Evolutionary conservation across 1,140 invertebrate species (phyloP).

Genomic region (Lordiphosa stackelbergi): DNA sequence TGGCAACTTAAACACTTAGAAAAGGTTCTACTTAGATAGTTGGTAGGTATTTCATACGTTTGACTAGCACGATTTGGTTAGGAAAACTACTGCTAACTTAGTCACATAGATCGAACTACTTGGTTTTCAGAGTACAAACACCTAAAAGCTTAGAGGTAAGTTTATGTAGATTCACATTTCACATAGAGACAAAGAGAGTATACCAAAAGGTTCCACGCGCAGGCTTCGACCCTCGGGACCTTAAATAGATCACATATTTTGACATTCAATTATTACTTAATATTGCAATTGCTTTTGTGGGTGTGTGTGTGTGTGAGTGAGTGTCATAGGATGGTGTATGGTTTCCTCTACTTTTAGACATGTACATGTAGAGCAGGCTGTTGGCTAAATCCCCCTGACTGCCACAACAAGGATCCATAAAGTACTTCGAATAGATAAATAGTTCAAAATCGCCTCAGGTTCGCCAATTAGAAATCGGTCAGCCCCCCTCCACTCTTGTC

Average conservation of each 20-base stretch:
- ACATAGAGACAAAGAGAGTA: conserved; percentile 22
- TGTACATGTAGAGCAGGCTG: conserved; percentile 37
- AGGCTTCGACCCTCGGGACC: conserved; percentile 54
- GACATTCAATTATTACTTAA: conserved; percentile 72
- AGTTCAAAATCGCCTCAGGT: conserved; percentile 17
- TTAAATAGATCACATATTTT: conserved; percentile 76
- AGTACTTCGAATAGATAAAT: conserved; percentile 15
- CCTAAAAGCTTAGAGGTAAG: conserved; percentile 37
- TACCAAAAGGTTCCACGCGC: conserved; percentile 58
- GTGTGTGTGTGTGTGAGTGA: conserved; percentile 16
- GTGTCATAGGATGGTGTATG: conserved; percentile 3
- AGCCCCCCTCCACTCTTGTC: conserved; percentile 68
- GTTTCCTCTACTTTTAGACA: conserved; percentile 35
- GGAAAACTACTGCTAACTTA: conserved; percentile 27
- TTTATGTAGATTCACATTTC: conserved; percentile 8
- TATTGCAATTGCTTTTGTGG: conserved; percentile 60
- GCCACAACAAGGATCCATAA: conserved; percentile 15
- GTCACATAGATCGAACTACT: conserved; percentile 35
- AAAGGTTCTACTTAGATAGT: conserved; percentile 24
- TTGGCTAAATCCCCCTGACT: conserved; percentile 6
- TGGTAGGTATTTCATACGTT: conserved; percentile 11
- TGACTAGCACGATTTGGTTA: conserved; percentile 61
- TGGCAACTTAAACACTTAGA: conserved; percentile 27
- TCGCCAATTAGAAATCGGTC: conserved; percentile 72
- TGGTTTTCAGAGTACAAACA: conserved; percentile 31